Percentiles rank a stretch among this genome's conserved stretches.
Conservation (phyloP, 2,113 vertebrate genomes). For the Dermatemys mawii region DNA sequence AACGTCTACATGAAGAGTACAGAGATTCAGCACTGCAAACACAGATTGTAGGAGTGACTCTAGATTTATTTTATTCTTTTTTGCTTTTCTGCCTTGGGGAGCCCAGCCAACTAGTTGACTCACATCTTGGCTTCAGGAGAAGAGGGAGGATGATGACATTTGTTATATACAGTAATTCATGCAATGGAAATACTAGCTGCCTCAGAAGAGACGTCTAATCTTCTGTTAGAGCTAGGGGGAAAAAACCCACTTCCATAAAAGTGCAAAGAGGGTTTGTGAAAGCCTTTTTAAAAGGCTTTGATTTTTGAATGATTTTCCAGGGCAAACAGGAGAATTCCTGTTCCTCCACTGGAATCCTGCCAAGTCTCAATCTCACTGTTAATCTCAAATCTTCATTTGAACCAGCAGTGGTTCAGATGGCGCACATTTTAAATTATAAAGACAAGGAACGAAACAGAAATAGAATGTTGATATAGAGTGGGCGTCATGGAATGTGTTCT, state of each 20-base stretch:
- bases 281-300: slow-evolving; percentile 19
- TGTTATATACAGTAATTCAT: slow-evolving; percentile 59
- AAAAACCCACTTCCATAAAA: slow-evolving; percentile 39
- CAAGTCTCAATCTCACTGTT: slow-evolving; percentile 5
- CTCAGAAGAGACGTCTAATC: slow-evolving; percentile 49
- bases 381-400: not conserved
- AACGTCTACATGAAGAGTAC: slow-evolving; percentile 21
- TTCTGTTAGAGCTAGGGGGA: slow-evolving; percentile 28
- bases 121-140: slow-evolving; percentile 65
- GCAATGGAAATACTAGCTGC: slow-evolving; percentile 56
- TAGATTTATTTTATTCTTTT: slow-evolving; percentile 34
- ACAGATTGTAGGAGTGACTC: slow-evolving; percentile 46
- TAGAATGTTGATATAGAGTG: not conserved
- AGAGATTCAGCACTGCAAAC: slow-evolving; percentile 41
- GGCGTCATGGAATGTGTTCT: not conserved
- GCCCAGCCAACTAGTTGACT: slow-evolving; percentile 69
- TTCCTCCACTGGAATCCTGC: not conserved
- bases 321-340: not conserved
- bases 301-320: slow-evolving; percentile 43
- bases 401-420: not conserved
- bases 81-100: slow-evolving; percentile 53
- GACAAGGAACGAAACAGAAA: not conserved
- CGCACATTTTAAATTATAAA: not conserved
- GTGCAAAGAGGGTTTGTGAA: not conserved
- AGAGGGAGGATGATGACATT: slow-evolving; percentile 58